A percentile compares a stretch with the other conserved stretches of the same genome.
Conservation (phyloP, 2,797 vertebrate species). For the Chrysolophus pictus region DNA sequence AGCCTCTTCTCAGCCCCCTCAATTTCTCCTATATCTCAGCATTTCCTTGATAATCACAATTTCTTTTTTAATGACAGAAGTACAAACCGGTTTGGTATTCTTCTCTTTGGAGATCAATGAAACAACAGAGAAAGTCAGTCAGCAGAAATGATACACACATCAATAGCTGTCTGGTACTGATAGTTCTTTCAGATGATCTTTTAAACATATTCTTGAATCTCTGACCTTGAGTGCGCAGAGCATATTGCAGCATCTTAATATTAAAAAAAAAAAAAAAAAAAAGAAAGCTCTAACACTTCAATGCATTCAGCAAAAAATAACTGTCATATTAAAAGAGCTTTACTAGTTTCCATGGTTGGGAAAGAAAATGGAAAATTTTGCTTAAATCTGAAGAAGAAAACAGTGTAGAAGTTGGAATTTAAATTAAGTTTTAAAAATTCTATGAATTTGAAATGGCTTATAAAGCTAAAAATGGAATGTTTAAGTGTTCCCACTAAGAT, state of each 20-base stretch:
- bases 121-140: neutral
- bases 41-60: neutral
- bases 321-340: neutral
- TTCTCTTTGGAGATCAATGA: neutral
- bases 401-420: neutral
- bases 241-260: neutral
- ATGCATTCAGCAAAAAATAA: neutral
- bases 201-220: neutral
- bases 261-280: neutral
- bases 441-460: neutral
- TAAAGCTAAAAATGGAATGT: neutral
- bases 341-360: neutral
- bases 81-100: neutral
- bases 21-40: neutral
- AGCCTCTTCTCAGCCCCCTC: neutral
- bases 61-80: neutral
- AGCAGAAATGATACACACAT: neutral
- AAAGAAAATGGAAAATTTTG: neutral
- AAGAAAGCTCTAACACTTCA: neutral
- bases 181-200: neutral
- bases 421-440: neutral
- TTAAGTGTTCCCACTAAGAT: neutral
- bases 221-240: neutral
- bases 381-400: neutral
- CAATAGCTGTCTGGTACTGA: neutral